Evolutionary conservation across 2,888 invertebrate genomes (phyloP).

Genomic region (Clunio marinus): DNA sequence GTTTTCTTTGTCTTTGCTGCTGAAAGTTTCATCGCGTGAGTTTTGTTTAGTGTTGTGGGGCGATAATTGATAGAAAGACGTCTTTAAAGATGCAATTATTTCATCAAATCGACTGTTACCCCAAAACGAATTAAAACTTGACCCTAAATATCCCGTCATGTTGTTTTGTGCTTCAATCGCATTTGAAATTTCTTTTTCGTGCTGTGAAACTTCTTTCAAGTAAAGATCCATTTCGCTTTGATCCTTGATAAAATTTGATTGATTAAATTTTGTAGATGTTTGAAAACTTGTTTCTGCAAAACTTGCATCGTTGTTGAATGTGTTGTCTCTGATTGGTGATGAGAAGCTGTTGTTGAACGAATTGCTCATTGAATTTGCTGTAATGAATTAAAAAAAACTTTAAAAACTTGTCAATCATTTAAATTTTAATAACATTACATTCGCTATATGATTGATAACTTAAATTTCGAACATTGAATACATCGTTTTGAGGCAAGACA

Average conservation of each 20-base stretch:
- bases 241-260: constrained; percentile 52
- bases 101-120: constrained; percentile 48
- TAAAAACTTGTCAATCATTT: background rate
- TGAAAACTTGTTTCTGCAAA: constrained; percentile 5
- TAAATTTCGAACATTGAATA: constrained; percentile 2
- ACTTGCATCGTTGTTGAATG: background rate
- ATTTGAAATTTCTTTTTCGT: constrained; percentile 42
- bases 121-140: constrained; percentile 50
- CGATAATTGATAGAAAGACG: constrained; percentile 49
- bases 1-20: constrained; percentile 45
- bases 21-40: constrained; percentile 42
- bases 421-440: background rate
- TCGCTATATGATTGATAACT: constrained; percentile 25
- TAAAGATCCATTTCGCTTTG: constrained; percentile 53
- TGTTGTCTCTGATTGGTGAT: background rate
- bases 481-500: background rate
- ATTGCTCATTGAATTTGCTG: background rate
- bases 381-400: background rate
- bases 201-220: constrained; percentile 47
- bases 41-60: constrained; percentile 45
- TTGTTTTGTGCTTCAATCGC: constrained; percentile 27
- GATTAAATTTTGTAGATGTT: background rate
- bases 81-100: constrained; percentile 48
- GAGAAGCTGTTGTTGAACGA: background rate
- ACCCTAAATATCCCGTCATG: constrained; percentile 40